Conservation (phyloP, 2,888 invertebrate genomes). For the Margaritifera margaritifera region DNA sequence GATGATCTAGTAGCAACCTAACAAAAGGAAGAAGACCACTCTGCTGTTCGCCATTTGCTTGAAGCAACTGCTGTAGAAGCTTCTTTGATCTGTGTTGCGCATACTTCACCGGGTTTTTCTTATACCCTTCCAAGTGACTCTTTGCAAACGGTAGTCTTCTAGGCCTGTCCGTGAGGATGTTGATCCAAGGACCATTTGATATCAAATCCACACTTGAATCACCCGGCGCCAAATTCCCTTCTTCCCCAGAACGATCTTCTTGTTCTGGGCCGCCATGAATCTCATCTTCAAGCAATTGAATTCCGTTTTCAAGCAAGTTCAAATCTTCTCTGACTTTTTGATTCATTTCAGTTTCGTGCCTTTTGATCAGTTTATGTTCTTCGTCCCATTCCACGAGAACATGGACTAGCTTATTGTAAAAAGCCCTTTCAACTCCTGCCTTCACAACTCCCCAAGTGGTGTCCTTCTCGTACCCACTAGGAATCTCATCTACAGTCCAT, state of each 20-base stretch:
- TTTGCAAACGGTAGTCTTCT: background rate
- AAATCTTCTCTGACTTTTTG: constrained; percentile 21
- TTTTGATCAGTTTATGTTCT: constrained; percentile 22
- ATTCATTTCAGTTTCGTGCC: constrained; percentile 26
- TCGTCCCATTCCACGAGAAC: constrained; percentile 40
- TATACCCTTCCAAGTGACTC: constrained; percentile 3
- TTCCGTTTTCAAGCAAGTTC: constrained; percentile 26
- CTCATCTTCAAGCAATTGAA: constrained; percentile 3
- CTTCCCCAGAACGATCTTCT: no score
- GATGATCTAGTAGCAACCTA: constrained; percentile 31
- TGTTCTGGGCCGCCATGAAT: background rate
- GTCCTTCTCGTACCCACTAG: constrained; percentile 18
- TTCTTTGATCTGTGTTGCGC: constrained; percentile 36
- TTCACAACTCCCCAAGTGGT: constrained; percentile 36
- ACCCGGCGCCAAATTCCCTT: background rate
- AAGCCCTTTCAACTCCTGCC: constrained; percentile 24
- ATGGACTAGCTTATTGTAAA: constrained; percentile 22
- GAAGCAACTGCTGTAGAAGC: constrained; percentile 21
- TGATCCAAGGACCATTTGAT: background rate
- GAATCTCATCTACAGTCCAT: constrained; percentile 41
- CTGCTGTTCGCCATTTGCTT: constrained; percentile 15
- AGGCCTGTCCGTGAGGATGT: background rate
- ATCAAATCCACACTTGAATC: constrained; percentile 1
- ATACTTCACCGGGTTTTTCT: constrained; percentile 30
- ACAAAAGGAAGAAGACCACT: constrained; percentile 26